Evolutionary conservation across 2,888 invertebrate genomes (phyloP), one percentile per base, ranked within the genome.

Genomic region (Bhutanitis thaidina): DNA sequence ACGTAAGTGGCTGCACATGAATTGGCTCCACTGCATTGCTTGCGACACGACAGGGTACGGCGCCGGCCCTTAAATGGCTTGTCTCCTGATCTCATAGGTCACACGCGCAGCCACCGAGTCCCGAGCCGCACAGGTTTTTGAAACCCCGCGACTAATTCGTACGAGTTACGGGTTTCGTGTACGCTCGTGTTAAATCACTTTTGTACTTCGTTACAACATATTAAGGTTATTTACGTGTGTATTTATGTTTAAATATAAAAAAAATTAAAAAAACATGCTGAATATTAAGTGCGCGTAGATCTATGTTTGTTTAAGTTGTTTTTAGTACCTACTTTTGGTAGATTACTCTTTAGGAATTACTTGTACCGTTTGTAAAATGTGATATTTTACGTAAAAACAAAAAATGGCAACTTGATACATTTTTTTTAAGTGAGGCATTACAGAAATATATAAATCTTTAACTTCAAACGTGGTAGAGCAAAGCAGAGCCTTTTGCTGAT

Each of bases 31-130:
- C 53, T 59, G 48, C 49, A 40, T 54, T 55, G 53, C 64, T 77
- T 80, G 65, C 80, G 64, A 71, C 71, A 77, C 61, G 57, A 64
- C 62, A 49, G 61, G 64, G 64, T 65, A 63, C 71, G 85, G 84
- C 87, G 86, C 79, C 85, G 71, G 72, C 57, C 85, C 86, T 68
- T 85, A 82, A 70, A 84, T 63, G 80, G 80, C 57, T 51, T 62
- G 77, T 66, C 77, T 76, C 75, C 77, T 76, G 80, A 76, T 71
- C 81, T 78, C 81, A 79, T 82, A 85, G 84, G 85, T 85, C 85
- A 85, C 74, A 65, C 60, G 71, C 60, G 55, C 69, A 62, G 59
- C 65, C 65, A 59, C 64, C 41, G 39, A 29, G 57, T 60, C 69
- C 62, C 52, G 55, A 53, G 52, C 47, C 47, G 55, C 45, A 55